A percentile compares a stretch with the other conserved stretches of the same genome.
Conservation (phyloP, 2,888 invertebrate genomes). For the Caradrina clavipalpis region DNA sequence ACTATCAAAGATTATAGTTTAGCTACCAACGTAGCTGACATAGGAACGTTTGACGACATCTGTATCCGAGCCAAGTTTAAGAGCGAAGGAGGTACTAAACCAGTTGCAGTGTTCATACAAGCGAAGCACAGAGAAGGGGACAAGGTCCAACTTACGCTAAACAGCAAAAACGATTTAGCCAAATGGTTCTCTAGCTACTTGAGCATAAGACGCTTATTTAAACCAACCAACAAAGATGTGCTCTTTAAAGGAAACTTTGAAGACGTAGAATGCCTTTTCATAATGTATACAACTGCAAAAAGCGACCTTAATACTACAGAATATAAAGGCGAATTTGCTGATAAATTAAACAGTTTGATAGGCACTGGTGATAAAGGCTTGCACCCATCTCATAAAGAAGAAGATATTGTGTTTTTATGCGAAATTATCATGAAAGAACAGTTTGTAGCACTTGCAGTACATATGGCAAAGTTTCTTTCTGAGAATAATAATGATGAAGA, state of each 20-base stretch:
- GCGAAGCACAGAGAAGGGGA: constrained; percentile 54
- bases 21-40: constrained; percentile 55
- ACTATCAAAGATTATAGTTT: constrained; percentile 46
- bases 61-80: constrained; percentile 48
- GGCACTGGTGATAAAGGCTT: constrained; percentile 38
- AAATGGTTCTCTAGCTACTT: constrained; percentile 51
- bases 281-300: constrained; percentile 55
- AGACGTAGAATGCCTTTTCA: constrained; percentile 41
- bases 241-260: constrained; percentile 42
- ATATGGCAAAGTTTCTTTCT: constrained; percentile 30
- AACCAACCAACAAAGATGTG: constrained; percentile 13
- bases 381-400: constrained; percentile 16
- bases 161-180: constrained; percentile 31
- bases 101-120: constrained; percentile 50
- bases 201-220: constrained; percentile 40
- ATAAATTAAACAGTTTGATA: constrained; percentile 37
- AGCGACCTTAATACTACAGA: constrained; percentile 17
- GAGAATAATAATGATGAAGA: not conserved
- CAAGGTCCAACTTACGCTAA: constrained; percentile 20
- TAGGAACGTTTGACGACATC: constrained; percentile 60
- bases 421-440: constrained; percentile 40
- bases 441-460: constrained; percentile 32
- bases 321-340: not conserved
- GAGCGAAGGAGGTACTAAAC: constrained; percentile 19
- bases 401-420: constrained; percentile 34